Evolutionary conservation across 2,888 invertebrate genomes (phyloP), one percentile per base, ranked within the genome.

Genomic region (Drosophila paranaensis): DNA sequence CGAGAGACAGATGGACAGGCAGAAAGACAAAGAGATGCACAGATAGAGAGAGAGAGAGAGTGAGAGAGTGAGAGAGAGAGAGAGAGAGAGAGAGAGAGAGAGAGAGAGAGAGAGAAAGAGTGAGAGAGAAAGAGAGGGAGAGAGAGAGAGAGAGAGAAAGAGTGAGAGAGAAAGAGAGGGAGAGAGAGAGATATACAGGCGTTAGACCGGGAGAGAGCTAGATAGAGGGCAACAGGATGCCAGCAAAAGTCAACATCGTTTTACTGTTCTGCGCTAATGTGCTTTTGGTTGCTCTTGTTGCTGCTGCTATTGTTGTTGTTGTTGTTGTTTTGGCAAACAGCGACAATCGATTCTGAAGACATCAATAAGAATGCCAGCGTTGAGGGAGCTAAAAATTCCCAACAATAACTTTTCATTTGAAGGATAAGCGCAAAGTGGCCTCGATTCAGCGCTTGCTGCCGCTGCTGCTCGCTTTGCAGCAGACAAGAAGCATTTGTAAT

Each of bases 401-500:
- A 42, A 76, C 81, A 82, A 82, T 87, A 84, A 79, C 74, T 81
- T 89, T 88, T 89, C 77, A 85, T 82, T 82, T 85, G 72, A 69
- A 65, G 86, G 77, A 83, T 79, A 75, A 81, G 79, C 77, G 71
- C 71, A 75, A 83, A 81, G 81, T 86, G 87, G 77, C 71, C 71
- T 68, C 76, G 63, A 55, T 68, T 43, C 43, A 45, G 16, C 43
- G n/a, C 5, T 20, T 13, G 20, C 30, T 27, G 16, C 55, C 33
- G 39, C 42, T 42, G 40, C 70, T 75, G 84, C 72, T 83, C 87
- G 69, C 64, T 82, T 85, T 60, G 79, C 71, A 55, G 62, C 74
- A 68, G 81, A 79, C 89, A 83, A 89, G 75, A 54, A 86, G 77
- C 87, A 76, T 85, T 88, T 88, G 84, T 89, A 89, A 85, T 89